Evolutionary conservation across 1,140 invertebrate genomes (phyloP), one percentile per base, ranked within the genome.

Genomic region (Hestina assimilis): DNA sequence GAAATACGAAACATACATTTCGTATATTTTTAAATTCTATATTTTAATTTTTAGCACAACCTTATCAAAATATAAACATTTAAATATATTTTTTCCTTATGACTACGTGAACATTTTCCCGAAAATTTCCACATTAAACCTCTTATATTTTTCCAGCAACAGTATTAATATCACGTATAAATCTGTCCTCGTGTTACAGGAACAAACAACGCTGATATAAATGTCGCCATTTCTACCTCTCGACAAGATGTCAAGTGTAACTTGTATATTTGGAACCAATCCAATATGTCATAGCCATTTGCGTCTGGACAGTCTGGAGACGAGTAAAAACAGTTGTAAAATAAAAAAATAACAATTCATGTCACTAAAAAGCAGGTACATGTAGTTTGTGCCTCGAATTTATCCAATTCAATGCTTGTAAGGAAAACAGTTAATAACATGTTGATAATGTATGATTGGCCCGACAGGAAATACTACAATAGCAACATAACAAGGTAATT

Each of bases 181-280:
- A 57, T 57, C 35, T 48, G 54, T 57, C 45, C 54, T 50, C 46
- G 19, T 57, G 42, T 19, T 42, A 48, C 35, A 41, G 9, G 45
- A 41, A 47, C 33, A 48, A 56, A 56, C 53, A 56, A 41, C 35
- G 23, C 21, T 55, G 31, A 46, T 47, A 55, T 55, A 47, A 56
- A 56, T 47, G 33, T 40, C 41, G 23, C 53, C 35, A 48, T 47
- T 11, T 35, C 35, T 45, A 21, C 41, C 43, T 38, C 19, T 29
- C 41, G 23, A 40, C 43, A 48, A 47, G 24, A 41, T 38, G 24
- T 56, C 43, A 56, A 48, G 53, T 56, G 38, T 24, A 55, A 55
- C 53, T 40, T 55, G 53, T 47, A 46, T 14, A 55, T 42, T 56
- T 56, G 53, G 53, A 56, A 14, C 9, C 3, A 12, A 48, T 56